Conservation (phyloP, 2,888 invertebrate species). For the Coelinius sp. region DNA sequence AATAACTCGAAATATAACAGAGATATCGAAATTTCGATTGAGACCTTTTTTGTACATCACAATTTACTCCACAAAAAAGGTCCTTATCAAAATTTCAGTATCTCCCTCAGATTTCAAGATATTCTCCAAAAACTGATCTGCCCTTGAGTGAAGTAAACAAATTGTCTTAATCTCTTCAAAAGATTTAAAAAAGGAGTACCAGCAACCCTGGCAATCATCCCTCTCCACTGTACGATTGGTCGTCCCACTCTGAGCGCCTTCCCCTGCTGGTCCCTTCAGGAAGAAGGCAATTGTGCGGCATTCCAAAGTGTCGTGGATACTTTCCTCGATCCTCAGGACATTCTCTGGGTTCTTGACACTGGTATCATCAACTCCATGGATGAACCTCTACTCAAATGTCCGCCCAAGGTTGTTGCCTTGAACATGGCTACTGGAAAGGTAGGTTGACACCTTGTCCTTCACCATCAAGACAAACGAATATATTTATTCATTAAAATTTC, state of each 20-base stretch:
- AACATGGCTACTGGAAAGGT: slow-evolving; percentile 74
- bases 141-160: too few species aligned
- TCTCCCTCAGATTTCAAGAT: too few species aligned
- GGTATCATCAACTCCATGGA: slow-evolving; percentile 76
- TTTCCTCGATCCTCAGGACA: slow-evolving; percentile 75
- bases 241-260: slow-evolving; percentile 75
- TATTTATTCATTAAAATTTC: neutral
- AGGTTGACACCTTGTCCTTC: slow-evolving; percentile 30
- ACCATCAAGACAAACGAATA: neutral
- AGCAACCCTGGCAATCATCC: slow-evolving; percentile 74
- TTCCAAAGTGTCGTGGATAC: slow-evolving; percentile 81
- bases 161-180: neutral
- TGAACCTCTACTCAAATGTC: slow-evolving; percentile 74
- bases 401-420: slow-evolving; percentile 76
- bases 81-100: too few species aligned
- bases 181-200: slow-evolving; percentile 76
- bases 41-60: too few species aligned
- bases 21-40: too few species aligned
- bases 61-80: too few species aligned
- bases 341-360: slow-evolving; percentile 76
- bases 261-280: slow-evolving; percentile 80
- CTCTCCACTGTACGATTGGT: slow-evolving; percentile 71
- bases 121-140: too few species aligned
- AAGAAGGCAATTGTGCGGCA: slow-evolving; percentile 79
- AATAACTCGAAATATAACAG: too few species aligned